Base-by-base conservation (phyloP, 2,113 vertebrate genomes). In the Callionymus lyra region DNA sequence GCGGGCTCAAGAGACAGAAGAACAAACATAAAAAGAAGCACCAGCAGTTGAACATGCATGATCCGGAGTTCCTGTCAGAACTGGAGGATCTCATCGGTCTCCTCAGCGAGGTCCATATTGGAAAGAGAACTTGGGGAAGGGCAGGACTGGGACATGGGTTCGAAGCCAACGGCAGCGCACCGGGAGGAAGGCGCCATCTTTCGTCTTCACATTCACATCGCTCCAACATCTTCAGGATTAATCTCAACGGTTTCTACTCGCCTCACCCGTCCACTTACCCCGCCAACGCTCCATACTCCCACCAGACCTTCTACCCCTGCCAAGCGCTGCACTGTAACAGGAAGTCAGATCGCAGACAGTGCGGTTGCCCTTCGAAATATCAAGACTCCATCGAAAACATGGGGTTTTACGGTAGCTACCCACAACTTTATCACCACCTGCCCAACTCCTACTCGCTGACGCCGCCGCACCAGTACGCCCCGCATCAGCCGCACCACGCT, bases 11-110 rank as follows among this genome's bases (percentile, higher is more conserved):
- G 77, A 84, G 90, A 41, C 94, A 91, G 74, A 97, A 95, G 70
- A 79, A 88, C 39, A 97, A 95, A 82, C 87, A 93, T 41, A 98
- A 98, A 83, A 99, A 93, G 86, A 98, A 97, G 66, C 91, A 93
- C 50, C 88, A 92, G 33, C 90, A 89, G 55, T 84, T 96, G 10
- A 86, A 84, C 13, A 78, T 84, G 39, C 91, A 95, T 65, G 93
- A 99, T 72, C 93, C 93, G 0, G 91, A 91, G 31, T 96, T 98
- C 56, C 78, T 96, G 1, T 87, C 91, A 0, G 92, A 97, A 9
- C 51, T 99, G 4, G 95, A 99, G 27, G 91, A 97, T 31, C 56
- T 98, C 3, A 89, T 94, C 12, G 82, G 79, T 21, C 89, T 91
- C 1, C 77, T 98, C 32, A 89, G 86, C 6, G 90, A 95, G 37